These are phyloP conservation scores for Carassius auratus DNA, from an alignment of 2,113 vertebrate species.

Conservation along the genomic window DNA sequence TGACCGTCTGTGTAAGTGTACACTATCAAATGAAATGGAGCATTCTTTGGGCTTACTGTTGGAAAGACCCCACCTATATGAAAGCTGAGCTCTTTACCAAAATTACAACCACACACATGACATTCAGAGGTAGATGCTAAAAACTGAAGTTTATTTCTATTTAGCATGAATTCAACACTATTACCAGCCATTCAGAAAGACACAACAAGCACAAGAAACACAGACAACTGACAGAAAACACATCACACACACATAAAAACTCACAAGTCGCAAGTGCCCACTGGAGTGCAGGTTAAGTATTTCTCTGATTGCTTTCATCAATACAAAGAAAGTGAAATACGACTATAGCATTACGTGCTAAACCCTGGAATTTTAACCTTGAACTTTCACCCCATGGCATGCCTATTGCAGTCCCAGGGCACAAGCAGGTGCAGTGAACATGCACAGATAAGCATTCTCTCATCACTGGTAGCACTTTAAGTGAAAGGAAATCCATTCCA, in stretches of 20 bases:
- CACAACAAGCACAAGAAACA: conserved; percentile 20
- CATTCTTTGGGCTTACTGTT: background rate
- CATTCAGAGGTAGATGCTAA: background rate
- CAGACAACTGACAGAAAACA: conserved; percentile 24
- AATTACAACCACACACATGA: background rate
- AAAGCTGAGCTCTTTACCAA: background rate
- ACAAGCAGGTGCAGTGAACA: conserved; percentile 71
- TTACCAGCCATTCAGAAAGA: background rate
- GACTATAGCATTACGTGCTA: conserved; percentile 19
- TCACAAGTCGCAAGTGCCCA: conserved; percentile 55
- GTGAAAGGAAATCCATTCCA: conserved; percentile 32
- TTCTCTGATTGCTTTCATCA: conserved; percentile 18
- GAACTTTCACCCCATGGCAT: conserved; percentile 63
- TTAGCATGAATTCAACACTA: background rate
- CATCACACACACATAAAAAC: conserved; percentile 41
- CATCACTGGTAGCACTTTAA: conserved; percentile 52
- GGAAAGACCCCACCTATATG: background rate
- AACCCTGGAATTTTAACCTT: conserved; percentile 36
- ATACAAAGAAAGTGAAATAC: conserved; percentile 5
- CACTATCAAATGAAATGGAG: background rate
- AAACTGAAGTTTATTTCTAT: background rate
- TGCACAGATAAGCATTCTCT: conserved; percentile 62
- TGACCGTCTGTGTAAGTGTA: background rate
- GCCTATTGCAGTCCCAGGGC: conserved; percentile 69
- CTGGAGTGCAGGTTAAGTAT: conserved; percentile 50